These are phyloP conservation scores for Melanophora roralis DNA, from an alignment of 2,888 invertebrate genomes.

Conservation along the genomic window DNA sequence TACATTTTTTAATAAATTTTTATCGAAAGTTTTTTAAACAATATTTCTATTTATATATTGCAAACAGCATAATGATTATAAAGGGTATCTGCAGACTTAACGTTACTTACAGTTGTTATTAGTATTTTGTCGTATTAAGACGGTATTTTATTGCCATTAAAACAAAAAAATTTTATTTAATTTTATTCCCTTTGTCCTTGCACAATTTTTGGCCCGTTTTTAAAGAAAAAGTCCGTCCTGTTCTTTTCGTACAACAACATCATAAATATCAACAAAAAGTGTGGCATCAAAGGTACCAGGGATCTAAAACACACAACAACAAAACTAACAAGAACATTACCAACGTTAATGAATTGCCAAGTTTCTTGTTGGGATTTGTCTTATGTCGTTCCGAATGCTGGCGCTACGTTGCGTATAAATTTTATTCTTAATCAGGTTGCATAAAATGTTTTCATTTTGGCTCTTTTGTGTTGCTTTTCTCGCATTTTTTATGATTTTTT, in stretches of 20 bases:
- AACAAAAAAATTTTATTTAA: background rate
- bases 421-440: conserved; percentile 35
- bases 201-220: background rate
- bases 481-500: background rate
- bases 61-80: background rate
- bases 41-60: too few species aligned
- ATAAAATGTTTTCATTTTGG: conserved; percentile 11
- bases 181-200: conserved; percentile 3
- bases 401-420: conserved; percentile 23
- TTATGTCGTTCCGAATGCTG: conserved; percentile 9
- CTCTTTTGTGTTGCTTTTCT: background rate
- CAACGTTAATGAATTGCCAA: conserved; percentile 42
- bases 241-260: conserved; percentile 30
- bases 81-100: background rate
- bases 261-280: background rate
- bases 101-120: background rate
- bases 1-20: background rate
- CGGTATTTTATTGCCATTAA: conserved; percentile 27
- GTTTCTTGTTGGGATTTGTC: conserved; percentile 25
- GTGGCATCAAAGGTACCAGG: background rate
- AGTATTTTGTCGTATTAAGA: background rate
- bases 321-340: conserved; percentile 2
- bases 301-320: background rate
- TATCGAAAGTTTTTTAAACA: background rate
- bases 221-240: conserved; percentile 8